phyloP scores from a whole-genome alignment of 2,888 invertebrate species.

The Diogma glabrata region DNA sequence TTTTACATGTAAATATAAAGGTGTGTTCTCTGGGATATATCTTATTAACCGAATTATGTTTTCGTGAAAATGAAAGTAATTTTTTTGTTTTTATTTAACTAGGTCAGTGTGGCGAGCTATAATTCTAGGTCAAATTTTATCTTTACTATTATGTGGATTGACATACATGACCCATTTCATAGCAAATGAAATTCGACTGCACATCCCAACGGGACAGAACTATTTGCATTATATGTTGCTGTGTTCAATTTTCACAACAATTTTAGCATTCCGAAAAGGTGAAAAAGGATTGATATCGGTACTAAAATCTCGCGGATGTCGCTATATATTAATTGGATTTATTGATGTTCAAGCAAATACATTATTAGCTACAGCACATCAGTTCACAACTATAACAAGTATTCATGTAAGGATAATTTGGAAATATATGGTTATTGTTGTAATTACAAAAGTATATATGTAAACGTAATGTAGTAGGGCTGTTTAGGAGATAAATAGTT shows the following conservation, averaged over 20 bases:
- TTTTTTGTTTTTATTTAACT: conserved; percentile 21
- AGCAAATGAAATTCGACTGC: conserved; percentile 1
- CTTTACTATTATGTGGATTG: conserved; percentile 57
- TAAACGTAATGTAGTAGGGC: too few relatives aligned
- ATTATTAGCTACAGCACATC: conserved; percentile 6
- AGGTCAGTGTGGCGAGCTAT: conserved; percentile 65
- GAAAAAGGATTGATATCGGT: conserved; percentile 3
- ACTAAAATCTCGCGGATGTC: conserved; percentile 3
- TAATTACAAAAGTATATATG: too few relatives aligned
- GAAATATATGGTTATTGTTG: background rate
- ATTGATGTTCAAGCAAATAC: conserved; percentile 9
- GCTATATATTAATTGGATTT: conserved; percentile 7
- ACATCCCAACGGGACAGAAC: conserved; percentile 8
- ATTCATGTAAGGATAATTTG: conserved; percentile 2
- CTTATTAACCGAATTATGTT: background rate
- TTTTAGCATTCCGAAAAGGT: conserved; percentile 7
- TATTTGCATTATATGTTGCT: conserved; percentile 7
- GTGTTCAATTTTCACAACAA: conserved; percentile 7
- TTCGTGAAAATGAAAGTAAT: background rate
- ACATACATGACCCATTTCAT: conserved; percentile 4
- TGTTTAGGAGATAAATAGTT: too few relatives aligned
- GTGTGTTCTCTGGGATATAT: background rate
- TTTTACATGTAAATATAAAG: background rate
- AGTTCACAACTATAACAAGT: conserved; percentile 6
- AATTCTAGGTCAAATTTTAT: conserved; percentile 62